Percentiles rank a stretch among this genome's conserved stretches.
phyloP scores from a whole-genome alignment of 2,797 vertebrate genomes.

The Enteromius fasciolatus region DNA sequence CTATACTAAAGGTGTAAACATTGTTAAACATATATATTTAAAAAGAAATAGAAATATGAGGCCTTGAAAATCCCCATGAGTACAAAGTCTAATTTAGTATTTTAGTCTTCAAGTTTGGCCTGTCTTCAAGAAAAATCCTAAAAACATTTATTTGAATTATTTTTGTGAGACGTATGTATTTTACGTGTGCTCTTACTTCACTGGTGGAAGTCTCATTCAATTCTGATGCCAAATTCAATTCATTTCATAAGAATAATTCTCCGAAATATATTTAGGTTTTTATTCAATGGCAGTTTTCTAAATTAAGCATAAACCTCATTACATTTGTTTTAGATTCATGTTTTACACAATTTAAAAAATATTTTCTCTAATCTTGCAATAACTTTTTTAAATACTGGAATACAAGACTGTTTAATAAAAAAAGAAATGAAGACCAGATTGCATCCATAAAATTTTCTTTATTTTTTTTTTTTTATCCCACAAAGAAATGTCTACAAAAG shows the following conservation, averaged over 20 bases:
- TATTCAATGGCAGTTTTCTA: conserved; percentile 50
- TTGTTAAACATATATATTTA: conserved; percentile 8
- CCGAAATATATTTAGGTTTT: not conserved
- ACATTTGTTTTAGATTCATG: too few species aligned
- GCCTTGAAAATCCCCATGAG: not conserved
- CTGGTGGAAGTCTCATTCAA: not conserved
- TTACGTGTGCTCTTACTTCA: not conserved
- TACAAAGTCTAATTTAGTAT: not conserved
- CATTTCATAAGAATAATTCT: not conserved
- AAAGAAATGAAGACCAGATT: conserved; percentile 68
- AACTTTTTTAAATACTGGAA: not conserved
- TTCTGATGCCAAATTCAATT: not conserved
- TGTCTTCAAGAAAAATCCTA: not conserved
- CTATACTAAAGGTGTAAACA: conserved; percentile 3
- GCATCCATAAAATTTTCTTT: conserved; percentile 88
- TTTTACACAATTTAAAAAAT: not conserved
- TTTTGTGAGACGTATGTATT: not conserved
- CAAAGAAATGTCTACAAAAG: conserved; percentile 97
- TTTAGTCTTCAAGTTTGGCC: not conserved
- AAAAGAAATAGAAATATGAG: not conserved
- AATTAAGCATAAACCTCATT: not conserved
- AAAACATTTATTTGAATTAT: not conserved
- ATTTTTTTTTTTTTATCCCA: conserved; percentile 85
- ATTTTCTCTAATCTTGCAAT: not conserved
- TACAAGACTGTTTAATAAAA: not conserved